Evolutionary conservation across 2,113 vertebrate species (phyloP).

Genomic region (Eulemur rufifrons): DNA sequence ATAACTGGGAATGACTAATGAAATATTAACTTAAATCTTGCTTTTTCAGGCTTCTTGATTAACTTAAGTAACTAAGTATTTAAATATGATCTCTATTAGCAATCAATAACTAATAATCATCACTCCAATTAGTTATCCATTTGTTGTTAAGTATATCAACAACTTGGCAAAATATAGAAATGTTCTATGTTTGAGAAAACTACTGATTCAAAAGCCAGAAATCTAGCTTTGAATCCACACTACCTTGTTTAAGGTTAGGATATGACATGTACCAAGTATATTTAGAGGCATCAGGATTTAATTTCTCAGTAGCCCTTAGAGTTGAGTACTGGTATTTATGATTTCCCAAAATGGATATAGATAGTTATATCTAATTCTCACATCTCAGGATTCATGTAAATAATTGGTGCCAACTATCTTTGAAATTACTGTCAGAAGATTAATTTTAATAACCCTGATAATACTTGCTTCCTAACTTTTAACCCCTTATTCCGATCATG

Average conservation of each 20-base stretch:
- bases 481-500: background rate
- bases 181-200: background rate
- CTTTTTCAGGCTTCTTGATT: conserved; percentile 25
- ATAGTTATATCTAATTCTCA: conserved; percentile 1
- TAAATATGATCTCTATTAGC: conserved; percentile 46
- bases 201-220: conserved; percentile 24
- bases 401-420: background rate
- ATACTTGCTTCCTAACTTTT: conserved; percentile 31
- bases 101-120: conserved; percentile 47
- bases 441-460: conserved; percentile 25
- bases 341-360: background rate
- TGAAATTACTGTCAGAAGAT: conserved; percentile 34
- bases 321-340: conserved; percentile 35
- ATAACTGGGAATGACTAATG: background rate
- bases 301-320: background rate
- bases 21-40: conserved; percentile 28
- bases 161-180: background rate
- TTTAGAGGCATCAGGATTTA: conserved; percentile 37
- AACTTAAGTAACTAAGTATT: conserved; percentile 19
- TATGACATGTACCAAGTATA: background rate
- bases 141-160: conserved; percentile 31
- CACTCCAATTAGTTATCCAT: background rate
- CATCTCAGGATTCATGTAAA: conserved; percentile 24
- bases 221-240: background rate
- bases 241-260: background rate